Base-by-base conservation (phyloP, 2,888 invertebrate species). In the Electrophaes corylata region DNA sequence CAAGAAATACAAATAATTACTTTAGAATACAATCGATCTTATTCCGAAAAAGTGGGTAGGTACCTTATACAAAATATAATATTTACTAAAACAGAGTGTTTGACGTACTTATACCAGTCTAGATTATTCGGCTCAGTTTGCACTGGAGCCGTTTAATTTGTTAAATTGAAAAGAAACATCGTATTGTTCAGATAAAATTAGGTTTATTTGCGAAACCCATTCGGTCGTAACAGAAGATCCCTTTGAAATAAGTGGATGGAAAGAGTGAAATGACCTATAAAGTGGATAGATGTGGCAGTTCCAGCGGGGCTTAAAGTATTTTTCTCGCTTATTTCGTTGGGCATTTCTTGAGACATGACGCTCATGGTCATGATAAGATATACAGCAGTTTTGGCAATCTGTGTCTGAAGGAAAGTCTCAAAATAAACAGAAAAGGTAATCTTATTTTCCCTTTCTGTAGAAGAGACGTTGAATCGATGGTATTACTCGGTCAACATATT, bases 151-250 rank as follows among this genome's bases (percentile, higher is more conserved):
- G 78, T 84, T 84, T 86, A 88, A 88, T 90, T 86, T 88, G 85
- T 85, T 86, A 88, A 89, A 90, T 90, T 88, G 89, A 86, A 89
- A 89, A 86, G 88, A 88, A 88, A 86, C 86, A 85, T 85, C 79
- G 83, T 78, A 86, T 84, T 86, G 83, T 86, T 83, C 81, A 70
- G 79, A 80, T 79, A 76, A 79, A 84, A 88, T 88, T 88, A 88
- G 84, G 88, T 86, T 86, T 88, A 86, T 88, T 88, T 85, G 83
- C 79, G 84, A 80, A 84, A 86, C 83, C 80, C 84, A 84, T 79
- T 83, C 82, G 84, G 75, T 86, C 87, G 88, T 88, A 86, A 87
- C 80, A 69, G 76, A 73, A 78, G 86, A 86, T 85, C 86, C 85
- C 81, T 84, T 83, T 81, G 78, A 81, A 84, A 88, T 88, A 89